Evolutionary conservation across 1,140 invertebrate genomes (phyloP).

Genomic region (Zaprionus nigranus): DNA sequence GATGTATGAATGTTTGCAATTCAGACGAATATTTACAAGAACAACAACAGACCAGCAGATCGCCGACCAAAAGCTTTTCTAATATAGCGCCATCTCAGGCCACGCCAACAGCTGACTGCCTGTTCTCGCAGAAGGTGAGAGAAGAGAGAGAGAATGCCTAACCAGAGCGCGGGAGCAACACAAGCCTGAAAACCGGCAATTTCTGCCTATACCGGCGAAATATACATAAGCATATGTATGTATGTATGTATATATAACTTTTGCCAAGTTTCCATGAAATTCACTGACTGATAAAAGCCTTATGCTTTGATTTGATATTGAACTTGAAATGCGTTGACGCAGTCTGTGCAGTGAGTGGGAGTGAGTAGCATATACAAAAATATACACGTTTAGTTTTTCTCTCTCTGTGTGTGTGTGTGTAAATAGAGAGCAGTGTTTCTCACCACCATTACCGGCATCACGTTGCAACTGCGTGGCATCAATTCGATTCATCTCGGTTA

Average conservation of each 20-base stretch:
- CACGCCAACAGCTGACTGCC: constrained; percentile 13
- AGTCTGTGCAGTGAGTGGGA: constrained; percentile 19
- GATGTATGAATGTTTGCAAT: constrained; percentile 11
- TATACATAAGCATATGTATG: background rate
- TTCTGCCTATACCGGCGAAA: constrained; percentile 23
- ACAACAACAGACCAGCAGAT: constrained; percentile 30
- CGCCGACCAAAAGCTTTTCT: constrained; percentile 30
- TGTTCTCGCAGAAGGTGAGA: constrained; percentile 33
- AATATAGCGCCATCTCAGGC: constrained; percentile 17
- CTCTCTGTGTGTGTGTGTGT: background rate
- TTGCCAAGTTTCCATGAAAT: constrained; percentile 16
- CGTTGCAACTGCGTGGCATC: constrained; percentile 59
- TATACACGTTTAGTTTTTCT: background rate
- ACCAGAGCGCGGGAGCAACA: background rate
- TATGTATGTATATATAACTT: constrained; percentile 3
- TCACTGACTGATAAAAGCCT: constrained; percentile 35
- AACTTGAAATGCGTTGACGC: constrained; percentile 43
- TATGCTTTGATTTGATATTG: constrained; percentile 47
- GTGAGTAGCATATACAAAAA: constrained; percentile 9
- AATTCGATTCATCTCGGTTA: constrained; percentile 20
- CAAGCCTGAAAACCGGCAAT: constrained; percentile 43
- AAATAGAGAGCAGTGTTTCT: background rate
- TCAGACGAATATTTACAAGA: constrained; percentile 16
- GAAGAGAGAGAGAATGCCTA: background rate
- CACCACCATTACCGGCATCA: constrained; percentile 41